These are phyloP conservation scores for Lycopodina hypogea DNA, from an alignment of 37 sponge, comb jelly and placozoan species.

Conservation along the genomic window DNA sequence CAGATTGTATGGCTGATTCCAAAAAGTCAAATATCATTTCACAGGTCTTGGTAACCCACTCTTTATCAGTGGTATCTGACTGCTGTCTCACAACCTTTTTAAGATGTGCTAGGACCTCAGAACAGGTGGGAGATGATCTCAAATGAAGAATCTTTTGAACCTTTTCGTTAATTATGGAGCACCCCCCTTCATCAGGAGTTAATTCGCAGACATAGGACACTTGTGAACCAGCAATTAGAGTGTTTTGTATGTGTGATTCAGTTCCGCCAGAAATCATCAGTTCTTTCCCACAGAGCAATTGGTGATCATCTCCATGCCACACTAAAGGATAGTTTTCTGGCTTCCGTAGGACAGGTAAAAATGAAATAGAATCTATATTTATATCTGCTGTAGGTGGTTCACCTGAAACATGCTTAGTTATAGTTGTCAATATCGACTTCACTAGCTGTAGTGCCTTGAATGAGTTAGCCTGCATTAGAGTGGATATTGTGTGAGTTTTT, in stretches of 20 bases:
- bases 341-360: conserved; percentile 61
- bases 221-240: conserved; percentile 28
- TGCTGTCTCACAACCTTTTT: too few relatives aligned
- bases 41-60: conserved; percentile 13
- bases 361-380: conserved; percentile 29
- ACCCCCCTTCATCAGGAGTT: conserved; percentile 18
- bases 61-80: background rate
- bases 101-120: conserved; percentile 31
- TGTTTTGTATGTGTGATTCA: background rate
- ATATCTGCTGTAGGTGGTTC: background rate
- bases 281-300: conserved; percentile 28
- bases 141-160: conserved; percentile 1
- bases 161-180: background rate
- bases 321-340: conserved; percentile 42
- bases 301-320: conserved; percentile 48
- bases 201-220: conserved; percentile 17
- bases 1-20: background rate
- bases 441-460: conserved; percentile 34
- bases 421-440: conserved; percentile 3
- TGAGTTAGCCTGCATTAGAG: background rate
- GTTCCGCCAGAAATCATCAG: conserved; percentile 5
- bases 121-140: conserved; percentile 8
- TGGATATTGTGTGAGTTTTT: conserved; percentile 11
- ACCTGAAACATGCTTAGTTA: background rate
- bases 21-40: conserved; percentile 16